Base-by-base conservation (phyloP, 2,888 invertebrate species). In the Torymus texanus region DNA sequence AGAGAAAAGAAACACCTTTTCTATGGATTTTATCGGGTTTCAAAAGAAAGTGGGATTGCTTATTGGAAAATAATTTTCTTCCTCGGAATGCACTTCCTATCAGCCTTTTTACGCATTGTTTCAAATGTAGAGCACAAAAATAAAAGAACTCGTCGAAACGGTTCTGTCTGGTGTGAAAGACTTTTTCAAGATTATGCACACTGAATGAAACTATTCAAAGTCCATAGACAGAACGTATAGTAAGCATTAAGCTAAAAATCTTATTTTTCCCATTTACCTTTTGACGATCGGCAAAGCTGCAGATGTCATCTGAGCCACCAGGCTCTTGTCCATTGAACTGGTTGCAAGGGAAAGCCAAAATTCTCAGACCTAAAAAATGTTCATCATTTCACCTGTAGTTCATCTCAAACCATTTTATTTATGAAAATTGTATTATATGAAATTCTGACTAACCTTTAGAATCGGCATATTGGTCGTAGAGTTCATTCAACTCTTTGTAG, bases 261-360 rank as follows among this genome's bases (percentile, higher is more conserved):
- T 41, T 41, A 41, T 41, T 41, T 41, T 41, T 41, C 8, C 10
- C 41, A 79, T 65, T 56, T 81, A 89, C 94, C 87, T 93, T 94
- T 61, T 93, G 92, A 8, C 92, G 92, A 18, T 92, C 90, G 12
- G 92, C 92, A 85, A 94, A 94, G 84, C 92, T 93, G 67, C 93
- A 93, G 84, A 95, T 94, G 55, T 93, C 92, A 11, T 93, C 94
- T 18, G 92, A 85, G 79, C 90, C 91, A 0, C 94, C 95, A 0
- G 95, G 94, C 85, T 95, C 95, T 86, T 95, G 93, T 0, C 93
- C 93, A 29, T 92, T 93, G 86, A 97, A 97, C 88, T 97, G 97
- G 89, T 97, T 97, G 91, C 97, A 97, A 0, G 97, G 97, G 89
- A 97, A 97, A 0, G 94, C 96, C 80, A 97, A 91, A 84, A 97